Conservation (phyloP, 2,797 vertebrate species). For the Amblyopsis hoosieri region DNA sequence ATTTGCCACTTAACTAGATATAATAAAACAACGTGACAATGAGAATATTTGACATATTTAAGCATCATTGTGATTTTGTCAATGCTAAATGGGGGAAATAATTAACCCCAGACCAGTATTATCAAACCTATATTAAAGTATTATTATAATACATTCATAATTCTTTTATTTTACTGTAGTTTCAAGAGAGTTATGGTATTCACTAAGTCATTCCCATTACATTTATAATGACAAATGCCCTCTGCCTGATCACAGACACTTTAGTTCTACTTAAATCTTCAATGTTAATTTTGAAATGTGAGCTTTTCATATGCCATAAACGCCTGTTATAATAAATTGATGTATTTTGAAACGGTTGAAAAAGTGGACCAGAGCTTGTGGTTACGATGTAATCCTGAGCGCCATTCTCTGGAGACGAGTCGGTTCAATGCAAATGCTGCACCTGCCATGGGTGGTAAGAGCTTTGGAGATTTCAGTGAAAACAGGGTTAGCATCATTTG, state of each 20-base stretch:
- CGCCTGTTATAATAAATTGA: too few species aligned
- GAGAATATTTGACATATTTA: conserved; percentile 19
- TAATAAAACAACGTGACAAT: conserved; percentile 12
- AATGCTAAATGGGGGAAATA: not conserved
- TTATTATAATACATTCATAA: too few species aligned
- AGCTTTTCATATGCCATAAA: too few species aligned
- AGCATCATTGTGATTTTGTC: conserved; percentile 14
- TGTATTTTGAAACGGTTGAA: conserved; percentile 2
- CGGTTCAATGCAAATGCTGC: conserved; percentile 74
- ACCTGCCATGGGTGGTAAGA: conserved; percentile 70
- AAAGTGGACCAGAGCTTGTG: conserved; percentile 27
- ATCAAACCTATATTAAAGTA: too few species aligned
- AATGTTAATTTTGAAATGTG: too few species aligned
- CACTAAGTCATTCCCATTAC: too few species aligned
- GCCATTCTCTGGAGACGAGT: conserved; percentile 54
- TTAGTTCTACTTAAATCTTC: too few species aligned
- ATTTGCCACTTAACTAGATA: conserved; percentile 43
- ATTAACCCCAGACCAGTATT: too few species aligned
- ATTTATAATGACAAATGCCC: too few species aligned
- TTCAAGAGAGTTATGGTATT: too few species aligned
- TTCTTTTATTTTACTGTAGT: too few species aligned
- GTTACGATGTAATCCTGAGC: conserved; percentile 37
- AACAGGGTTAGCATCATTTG: conserved; percentile 76
- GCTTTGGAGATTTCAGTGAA: conserved; percentile 68
- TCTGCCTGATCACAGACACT: too few species aligned